Evolutionary conservation across 2,797 vertebrate genomes (phyloP).

Genomic region (Notamacropus eugenii): DNA sequence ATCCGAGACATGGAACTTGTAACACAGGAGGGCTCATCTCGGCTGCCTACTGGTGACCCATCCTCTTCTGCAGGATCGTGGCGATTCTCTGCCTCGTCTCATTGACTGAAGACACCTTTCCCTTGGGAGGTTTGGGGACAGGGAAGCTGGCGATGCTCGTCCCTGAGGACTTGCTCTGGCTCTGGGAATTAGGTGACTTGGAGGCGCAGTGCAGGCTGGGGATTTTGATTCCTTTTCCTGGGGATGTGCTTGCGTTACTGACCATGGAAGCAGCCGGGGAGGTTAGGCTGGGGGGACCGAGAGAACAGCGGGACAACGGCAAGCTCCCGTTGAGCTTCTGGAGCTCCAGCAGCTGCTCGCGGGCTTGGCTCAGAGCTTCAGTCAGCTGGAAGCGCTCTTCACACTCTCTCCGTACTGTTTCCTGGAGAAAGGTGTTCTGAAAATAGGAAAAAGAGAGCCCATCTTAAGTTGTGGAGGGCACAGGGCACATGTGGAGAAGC

Average conservation of each 20-base stretch:
- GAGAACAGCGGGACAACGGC: conserved; percentile 67
- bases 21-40: background rate
- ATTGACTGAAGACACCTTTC: conserved; percentile 58
- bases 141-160: conserved; percentile 43
- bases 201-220: conserved; percentile 31
- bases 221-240: conserved; percentile 56
- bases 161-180: conserved; percentile 48
- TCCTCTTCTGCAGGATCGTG: conserved; percentile 73
- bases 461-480: conserved; percentile 3
- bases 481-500: background rate
- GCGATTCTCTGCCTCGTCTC: conserved; percentile 80
- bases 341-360: conserved; percentile 87
- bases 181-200: background rate
- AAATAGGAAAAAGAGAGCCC: conserved; percentile 70
- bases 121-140: conserved; percentile 74
- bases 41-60: conserved; percentile 75
- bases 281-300: conserved; percentile 76
- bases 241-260: background rate
- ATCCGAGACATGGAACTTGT: background rate
- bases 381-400: conserved; percentile 93
- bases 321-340: conserved; percentile 74
- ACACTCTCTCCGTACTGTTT: conserved; percentile 93
- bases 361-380: conserved; percentile 88
- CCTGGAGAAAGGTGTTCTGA: conserved; percentile 91
- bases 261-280: conserved; percentile 58